Conservation (phyloP, 2,113 vertebrate genomes). For the Gavialis gangeticus region DNA sequence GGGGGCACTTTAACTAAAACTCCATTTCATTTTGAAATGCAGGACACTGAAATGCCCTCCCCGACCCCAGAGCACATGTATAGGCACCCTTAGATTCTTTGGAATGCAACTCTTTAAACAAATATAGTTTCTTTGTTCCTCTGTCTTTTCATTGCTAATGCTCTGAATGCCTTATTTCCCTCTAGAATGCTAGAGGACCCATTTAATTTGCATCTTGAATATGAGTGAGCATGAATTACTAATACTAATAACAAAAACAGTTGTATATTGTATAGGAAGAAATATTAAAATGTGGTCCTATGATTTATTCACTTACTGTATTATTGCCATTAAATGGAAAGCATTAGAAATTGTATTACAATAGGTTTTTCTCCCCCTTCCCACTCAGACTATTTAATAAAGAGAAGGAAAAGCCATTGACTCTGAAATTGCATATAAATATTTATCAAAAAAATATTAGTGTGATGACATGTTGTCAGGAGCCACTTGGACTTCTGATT, state of each 20-base stretch:
- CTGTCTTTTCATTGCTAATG: background rate
- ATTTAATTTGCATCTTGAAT: slow-evolving; percentile 18
- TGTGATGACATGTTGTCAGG: slow-evolving; percentile 32
- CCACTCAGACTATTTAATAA: slow-evolving; percentile 34
- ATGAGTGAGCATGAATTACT: background rate
- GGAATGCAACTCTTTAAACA: background rate
- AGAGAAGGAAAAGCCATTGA: slow-evolving; percentile 46
- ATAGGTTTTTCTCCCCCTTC: slow-evolving; percentile 34
- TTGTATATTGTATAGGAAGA: background rate
- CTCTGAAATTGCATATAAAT: slow-evolving; percentile 11
- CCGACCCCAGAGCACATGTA: too few relatives aligned
- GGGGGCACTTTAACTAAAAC: too few relatives aligned
- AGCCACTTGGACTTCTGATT: slow-evolving; percentile 52
- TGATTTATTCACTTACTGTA: slow-evolving; percentile 31
- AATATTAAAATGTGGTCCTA: slow-evolving; percentile 2
- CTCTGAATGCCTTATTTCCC: background rate
- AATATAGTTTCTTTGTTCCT: background rate
- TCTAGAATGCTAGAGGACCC: slow-evolving; percentile 22
- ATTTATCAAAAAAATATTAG: slow-evolving; percentile 47
- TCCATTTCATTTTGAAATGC: too few relatives aligned
- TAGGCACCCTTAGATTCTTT: background rate
- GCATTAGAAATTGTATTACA: slow-evolving; percentile 19
- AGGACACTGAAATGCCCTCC: too few relatives aligned
- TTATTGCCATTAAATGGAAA: slow-evolving; percentile 18
- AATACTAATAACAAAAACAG: background rate